Conservation (phyloP, 2,113 vertebrate genomes). For the Dinomys branickii region DNA sequence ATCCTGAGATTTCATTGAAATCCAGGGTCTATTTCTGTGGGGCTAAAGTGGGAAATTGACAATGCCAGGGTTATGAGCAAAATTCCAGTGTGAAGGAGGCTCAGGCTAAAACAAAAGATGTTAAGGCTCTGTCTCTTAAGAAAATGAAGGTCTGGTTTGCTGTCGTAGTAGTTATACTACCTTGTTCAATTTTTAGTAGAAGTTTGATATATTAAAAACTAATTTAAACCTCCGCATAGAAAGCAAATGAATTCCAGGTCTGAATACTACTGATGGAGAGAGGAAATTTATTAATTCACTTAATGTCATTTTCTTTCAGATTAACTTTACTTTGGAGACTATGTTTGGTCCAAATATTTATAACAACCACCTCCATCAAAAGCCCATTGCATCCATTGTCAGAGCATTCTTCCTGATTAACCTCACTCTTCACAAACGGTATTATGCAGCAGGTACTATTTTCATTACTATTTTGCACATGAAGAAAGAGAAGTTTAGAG, state of each 20-base stretch:
- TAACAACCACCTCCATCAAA: neutral
- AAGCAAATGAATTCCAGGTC: neutral
- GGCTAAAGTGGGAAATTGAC: neutral
- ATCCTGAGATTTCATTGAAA: conserved; percentile 45
- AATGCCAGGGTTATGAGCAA: neutral
- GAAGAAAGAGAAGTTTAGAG: neutral
- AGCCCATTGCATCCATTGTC: neutral
- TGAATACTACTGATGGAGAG: neutral
- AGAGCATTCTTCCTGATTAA: neutral
- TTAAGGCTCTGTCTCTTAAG: neutral
- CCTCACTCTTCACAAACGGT: neutral
- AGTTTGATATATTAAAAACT: neutral
- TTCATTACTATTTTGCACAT: neutral
- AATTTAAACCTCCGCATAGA: conserved; percentile 8
- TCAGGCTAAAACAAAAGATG: neutral
- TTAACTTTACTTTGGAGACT: neutral
- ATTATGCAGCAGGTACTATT: neutral
- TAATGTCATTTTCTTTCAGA: conserved; percentile 33
- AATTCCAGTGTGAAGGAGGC: neutral
- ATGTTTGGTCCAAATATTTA: neutral
- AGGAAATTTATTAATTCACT: conserved; percentile 10
- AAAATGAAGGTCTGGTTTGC: neutral
- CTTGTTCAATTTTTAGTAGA: conserved; percentile 28
- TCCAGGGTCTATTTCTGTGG: neutral
- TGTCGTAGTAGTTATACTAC: neutral